Evolutionary conservation across 1,140 invertebrate species (phyloP).

Genomic region (Drosophila pseudoobscura): DNA sequence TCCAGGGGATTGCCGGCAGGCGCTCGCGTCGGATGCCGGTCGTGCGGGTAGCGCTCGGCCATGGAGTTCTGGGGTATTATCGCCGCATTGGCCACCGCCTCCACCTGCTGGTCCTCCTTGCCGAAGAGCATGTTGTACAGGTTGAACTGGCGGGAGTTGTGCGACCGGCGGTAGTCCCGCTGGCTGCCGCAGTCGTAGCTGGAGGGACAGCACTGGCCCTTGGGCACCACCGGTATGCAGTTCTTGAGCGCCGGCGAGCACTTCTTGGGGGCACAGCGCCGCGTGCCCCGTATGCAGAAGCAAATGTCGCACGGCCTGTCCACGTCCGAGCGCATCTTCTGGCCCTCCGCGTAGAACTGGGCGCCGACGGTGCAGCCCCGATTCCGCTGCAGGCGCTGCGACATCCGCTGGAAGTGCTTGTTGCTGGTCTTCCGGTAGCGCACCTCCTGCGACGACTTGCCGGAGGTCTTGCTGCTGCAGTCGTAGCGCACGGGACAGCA

Average conservation of each 20-base stretch:
- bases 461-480: constrained; percentile 86
- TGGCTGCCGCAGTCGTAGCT: constrained; percentile 91
- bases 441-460: constrained; percentile 76
- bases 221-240: constrained; percentile 89
- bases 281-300: constrained; percentile 90
- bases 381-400: constrained; percentile 71
- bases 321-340: constrained; percentile 87
- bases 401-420: constrained; percentile 79
- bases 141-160: constrained; percentile 79
- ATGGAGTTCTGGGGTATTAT: constrained; percentile 45
- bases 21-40: constrained; percentile 63
- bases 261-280: constrained; percentile 90
- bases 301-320: constrained; percentile 89
- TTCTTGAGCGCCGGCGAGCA: constrained; percentile 90
- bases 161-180: constrained; percentile 56
- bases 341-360: constrained; percentile 88
- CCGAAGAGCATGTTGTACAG: constrained; percentile 79
- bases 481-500: constrained; percentile 94
- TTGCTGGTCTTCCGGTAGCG: constrained; percentile 70
- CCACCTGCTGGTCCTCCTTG: constrained; percentile 64
- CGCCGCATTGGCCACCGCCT: constrained; percentile 25
- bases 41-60: constrained; percentile 69
- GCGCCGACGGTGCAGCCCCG: constrained; percentile 87
- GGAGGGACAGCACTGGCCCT: constrained; percentile 92
- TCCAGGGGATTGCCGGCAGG: constrained; percentile 31